Conservation (phyloP, 2,888 invertebrate genomes). For the Mallateleia sp. region DNA sequence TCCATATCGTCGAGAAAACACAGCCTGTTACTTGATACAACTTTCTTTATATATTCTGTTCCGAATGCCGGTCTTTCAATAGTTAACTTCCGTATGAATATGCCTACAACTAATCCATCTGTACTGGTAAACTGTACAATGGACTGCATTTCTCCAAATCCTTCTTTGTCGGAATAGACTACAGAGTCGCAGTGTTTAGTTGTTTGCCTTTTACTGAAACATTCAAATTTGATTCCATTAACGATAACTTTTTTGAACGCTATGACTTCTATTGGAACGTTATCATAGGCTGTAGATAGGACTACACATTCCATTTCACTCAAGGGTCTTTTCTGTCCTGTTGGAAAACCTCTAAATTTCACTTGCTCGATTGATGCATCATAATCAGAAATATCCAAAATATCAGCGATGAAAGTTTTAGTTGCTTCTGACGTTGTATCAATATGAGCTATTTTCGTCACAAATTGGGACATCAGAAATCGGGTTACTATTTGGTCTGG, state of each 20-base stretch:
- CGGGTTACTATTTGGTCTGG: constrained; percentile 36
- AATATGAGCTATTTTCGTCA: neutral
- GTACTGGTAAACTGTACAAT: neutral
- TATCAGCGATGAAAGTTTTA: constrained; percentile 1
- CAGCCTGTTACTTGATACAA: neutral
- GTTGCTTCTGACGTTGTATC: neutral
- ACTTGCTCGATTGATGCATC: neutral
- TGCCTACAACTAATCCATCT: neutral
- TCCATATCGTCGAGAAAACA: neutral
- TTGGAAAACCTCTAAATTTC: neutral
- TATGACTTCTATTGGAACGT: neutral
- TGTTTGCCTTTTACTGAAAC: neutral
- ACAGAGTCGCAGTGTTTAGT: constrained; percentile 24
- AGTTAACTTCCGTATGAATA: neutral
- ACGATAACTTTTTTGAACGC: neutral
- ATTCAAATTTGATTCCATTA: constrained; percentile 10
- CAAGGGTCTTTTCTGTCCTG: neutral
- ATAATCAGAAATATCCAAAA: neutral
- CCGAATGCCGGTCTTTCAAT: constrained; percentile 13
- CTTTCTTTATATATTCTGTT: constrained; percentile 6
- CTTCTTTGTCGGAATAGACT: neutral
- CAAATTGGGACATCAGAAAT: constrained; percentile 33
- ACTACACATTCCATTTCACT: neutral
- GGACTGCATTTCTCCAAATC: constrained; percentile 18
- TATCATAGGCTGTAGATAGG: neutral